Evolutionary conservation across 2,888 invertebrate species (phyloP).

Genomic region (Mesorhabditis belari): DNA sequence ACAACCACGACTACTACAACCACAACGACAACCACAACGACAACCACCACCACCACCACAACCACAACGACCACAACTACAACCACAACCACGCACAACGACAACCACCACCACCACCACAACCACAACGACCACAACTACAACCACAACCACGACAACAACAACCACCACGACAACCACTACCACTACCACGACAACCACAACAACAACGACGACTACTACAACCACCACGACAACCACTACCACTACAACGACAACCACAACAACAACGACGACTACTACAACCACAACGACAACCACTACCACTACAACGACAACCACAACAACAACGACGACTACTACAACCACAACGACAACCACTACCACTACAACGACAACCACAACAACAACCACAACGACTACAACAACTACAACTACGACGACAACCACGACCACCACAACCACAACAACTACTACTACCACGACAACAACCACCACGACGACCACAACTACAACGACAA

Average conservation of each 20-base stretch:
- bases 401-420: slow-evolving; percentile 1
- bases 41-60: not conserved
- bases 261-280: not conserved
- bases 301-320: not conserved
- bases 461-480: slow-evolving; percentile 3
- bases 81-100: slow-evolving; percentile 4
- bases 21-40: not conserved
- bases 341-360: not conserved
- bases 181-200: not conserved
- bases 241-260: not conserved
- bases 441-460: not conserved
- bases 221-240: not conserved
- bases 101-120: slow-evolving; percentile 3
- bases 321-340: too few species aligned
- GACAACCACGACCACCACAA: slow-evolving; percentile 7
- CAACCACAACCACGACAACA: slow-evolving; percentile 1
- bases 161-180: not conserved
- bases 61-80: slow-evolving; percentile 5
- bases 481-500: slow-evolving; percentile 2
- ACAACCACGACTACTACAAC: slow-evolving; percentile 1
- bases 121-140: slow-evolving; percentile 3
- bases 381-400: not conserved
- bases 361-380: not conserved
- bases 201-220: not conserved
- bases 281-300: not conserved